Conservation (phyloP, 2,113 vertebrate species). For the Bufo gargarizans region DNA sequence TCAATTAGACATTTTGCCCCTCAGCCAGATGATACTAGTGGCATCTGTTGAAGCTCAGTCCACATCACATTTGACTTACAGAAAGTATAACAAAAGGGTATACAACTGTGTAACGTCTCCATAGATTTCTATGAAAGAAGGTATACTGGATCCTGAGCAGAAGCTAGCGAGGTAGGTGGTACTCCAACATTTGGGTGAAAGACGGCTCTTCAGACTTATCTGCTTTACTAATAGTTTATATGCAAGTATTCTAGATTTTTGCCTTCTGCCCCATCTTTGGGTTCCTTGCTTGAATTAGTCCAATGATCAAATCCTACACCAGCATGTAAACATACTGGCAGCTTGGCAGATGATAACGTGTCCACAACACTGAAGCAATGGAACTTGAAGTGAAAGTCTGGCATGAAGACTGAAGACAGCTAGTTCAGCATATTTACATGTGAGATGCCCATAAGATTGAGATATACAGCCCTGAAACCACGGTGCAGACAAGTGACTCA, state of each 20-base stretch:
- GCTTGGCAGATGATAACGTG: background rate
- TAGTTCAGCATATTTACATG: conserved; percentile 12
- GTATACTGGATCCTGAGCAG: background rate
- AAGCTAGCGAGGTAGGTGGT: background rate
- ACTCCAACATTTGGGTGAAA: background rate
- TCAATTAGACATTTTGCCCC: background rate
- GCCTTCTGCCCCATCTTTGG: background rate
- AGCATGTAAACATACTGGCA: background rate
- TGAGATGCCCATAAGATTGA: background rate
- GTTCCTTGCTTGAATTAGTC: background rate
- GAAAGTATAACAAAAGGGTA: background rate
- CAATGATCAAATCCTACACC: background rate
- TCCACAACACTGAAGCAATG: background rate
- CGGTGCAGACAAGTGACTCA: conserved; percentile 38
- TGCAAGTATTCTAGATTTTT: no score
- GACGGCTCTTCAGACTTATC: no score
- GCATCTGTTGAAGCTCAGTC: background rate
- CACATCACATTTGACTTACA: background rate
- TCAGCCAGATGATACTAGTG: background rate
- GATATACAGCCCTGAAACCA: conserved; percentile 28
- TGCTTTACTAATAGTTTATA: no score
- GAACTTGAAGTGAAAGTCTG: background rate
- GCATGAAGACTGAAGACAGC: conserved; percentile 7
- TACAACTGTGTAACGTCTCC: background rate
- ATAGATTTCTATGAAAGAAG: background rate